Percentiles rank a stretch among this genome's conserved stretches.
These are phyloP conservation scores for Merodon equestris DNA, from an alignment of 2,888 invertebrate species.

Conservation along the genomic window DNA sequence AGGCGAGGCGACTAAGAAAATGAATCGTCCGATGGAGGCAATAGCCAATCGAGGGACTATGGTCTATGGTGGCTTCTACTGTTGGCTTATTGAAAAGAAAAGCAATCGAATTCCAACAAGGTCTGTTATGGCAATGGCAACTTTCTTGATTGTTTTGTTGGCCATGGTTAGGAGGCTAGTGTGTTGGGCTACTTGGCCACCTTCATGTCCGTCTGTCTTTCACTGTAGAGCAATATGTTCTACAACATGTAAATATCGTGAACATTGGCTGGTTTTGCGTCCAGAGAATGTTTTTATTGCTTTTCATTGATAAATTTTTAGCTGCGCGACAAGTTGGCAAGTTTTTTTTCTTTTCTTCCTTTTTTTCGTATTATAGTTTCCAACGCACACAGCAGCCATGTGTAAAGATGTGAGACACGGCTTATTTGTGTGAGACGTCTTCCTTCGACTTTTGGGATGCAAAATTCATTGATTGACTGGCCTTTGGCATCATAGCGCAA, in stretches of 20 bases:
- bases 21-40: conserved; percentile 22
- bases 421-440: conserved; percentile 19
- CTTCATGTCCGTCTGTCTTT: conserved; percentile 64
- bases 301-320: conserved; percentile 64
- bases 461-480: conserved; percentile 58
- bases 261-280: conserved; percentile 26
- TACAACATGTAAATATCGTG: conserved; percentile 19
- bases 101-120: conserved; percentile 67
- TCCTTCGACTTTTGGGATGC: conserved; percentile 45
- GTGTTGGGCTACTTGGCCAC: conserved; percentile 64
- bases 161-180: conserved; percentile 66
- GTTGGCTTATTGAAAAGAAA: conserved; percentile 69
- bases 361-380: too few relatives aligned
- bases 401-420: too few relatives aligned
- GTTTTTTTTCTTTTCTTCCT: conserved; percentile 9
- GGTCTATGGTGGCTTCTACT: conserved; percentile 60
- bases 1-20: conserved; percentile 49
- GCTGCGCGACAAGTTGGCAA: conserved; percentile 49
- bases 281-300: conserved; percentile 47
- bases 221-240: conserved; percentile 29
- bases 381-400: too few relatives aligned
- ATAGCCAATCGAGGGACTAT: conserved; percentile 60
- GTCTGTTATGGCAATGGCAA: conserved; percentile 67
- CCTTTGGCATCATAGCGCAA: conserved; percentile 9
- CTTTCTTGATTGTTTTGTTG: conserved; percentile 69